These are phyloP conservation scores for Amphibalanus amphitrite DNA, from an alignment of 1,140 invertebrate genomes.

Conservation along the genomic window DNA sequence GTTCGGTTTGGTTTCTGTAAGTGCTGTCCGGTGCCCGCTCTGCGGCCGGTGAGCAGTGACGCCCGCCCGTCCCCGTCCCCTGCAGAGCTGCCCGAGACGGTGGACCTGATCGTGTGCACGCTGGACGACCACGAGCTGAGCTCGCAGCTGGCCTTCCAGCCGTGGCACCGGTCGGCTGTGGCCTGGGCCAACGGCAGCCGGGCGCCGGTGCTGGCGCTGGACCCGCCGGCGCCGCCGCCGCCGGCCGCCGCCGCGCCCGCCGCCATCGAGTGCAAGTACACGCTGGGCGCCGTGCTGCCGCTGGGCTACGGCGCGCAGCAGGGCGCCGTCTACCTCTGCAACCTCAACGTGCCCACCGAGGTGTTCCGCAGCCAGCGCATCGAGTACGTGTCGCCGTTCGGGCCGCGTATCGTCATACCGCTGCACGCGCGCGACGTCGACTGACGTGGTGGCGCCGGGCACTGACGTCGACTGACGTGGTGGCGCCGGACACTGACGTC, in stretches of 20 bases:
- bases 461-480: too few species aligned
- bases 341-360: conserved; percentile 58
- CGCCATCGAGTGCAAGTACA: conserved; percentile 50
- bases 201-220: conserved; percentile 60
- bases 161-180: conserved; percentile 10
- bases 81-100: conserved; percentile 18
- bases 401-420: conserved; percentile 39
- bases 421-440: not conserved
- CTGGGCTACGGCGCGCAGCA: conserved; percentile 45
- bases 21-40: too few species aligned
- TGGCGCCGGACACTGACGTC: too few species aligned
- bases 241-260: conserved; percentile 17
- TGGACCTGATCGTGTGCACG: conserved; percentile 50
- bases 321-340: conserved; percentile 61
- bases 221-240: conserved; percentile 43
- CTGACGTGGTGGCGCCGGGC: too few species aligned
- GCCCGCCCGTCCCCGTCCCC: conserved; percentile 25
- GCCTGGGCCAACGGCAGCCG: conserved; percentile 35
- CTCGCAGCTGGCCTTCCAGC: conserved; percentile 14
- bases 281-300: conserved; percentile 53
- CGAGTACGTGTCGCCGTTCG: conserved; percentile 69
- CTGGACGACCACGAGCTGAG: conserved; percentile 33
- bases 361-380: conserved; percentile 58
- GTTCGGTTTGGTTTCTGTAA: too few species aligned
- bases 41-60: too few species aligned